A percentile compares a stretch with the other conserved stretches of the same genome.
Conservation (phyloP, 2,113 vertebrate genomes). For the Picathartes gymnocephalus region DNA sequence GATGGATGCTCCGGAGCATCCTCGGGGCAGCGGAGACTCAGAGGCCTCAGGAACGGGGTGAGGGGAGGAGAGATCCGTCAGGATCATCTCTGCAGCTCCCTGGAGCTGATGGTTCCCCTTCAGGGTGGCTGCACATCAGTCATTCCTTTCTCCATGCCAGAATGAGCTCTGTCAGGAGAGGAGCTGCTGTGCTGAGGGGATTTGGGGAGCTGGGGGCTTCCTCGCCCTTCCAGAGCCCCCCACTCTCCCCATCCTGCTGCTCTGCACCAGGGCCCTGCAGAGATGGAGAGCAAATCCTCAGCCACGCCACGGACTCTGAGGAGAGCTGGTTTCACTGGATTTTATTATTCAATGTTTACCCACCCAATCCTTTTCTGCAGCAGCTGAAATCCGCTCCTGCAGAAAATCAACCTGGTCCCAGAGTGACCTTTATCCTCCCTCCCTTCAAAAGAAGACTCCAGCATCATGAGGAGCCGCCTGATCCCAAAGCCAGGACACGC, state of each 20-base stretch:
- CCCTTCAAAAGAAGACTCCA: neutral
- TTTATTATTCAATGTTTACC: neutral
- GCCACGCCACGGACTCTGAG: rapidly evolving
- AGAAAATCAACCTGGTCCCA: neutral
- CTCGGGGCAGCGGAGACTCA: neutral
- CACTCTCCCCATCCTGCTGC: neutral
- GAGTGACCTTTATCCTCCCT: neutral
- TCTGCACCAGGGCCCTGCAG: neutral
- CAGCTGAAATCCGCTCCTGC: neutral
- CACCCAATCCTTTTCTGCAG: neutral
- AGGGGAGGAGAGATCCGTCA: neutral
- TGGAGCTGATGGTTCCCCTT: neutral
- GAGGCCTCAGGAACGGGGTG: rapidly evolving
- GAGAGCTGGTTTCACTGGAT: neutral
- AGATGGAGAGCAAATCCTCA: rapidly evolving
- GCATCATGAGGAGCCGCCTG: neutral
- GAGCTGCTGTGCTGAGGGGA: neutral
- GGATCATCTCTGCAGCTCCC: neutral
- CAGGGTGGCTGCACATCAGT: neutral
- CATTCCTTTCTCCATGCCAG: neutral
- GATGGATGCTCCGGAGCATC: neutral
- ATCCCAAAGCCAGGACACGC: rapidly evolving
- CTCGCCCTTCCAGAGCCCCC: neutral
- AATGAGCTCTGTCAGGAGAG: neutral
- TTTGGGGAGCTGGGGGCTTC: neutral